Percentiles rank a stretch among this genome's conserved stretches.
phyloP scores from a whole-genome alignment of 2,888 invertebrate genomes.

The Troglohyphantes excavatus region DNA sequence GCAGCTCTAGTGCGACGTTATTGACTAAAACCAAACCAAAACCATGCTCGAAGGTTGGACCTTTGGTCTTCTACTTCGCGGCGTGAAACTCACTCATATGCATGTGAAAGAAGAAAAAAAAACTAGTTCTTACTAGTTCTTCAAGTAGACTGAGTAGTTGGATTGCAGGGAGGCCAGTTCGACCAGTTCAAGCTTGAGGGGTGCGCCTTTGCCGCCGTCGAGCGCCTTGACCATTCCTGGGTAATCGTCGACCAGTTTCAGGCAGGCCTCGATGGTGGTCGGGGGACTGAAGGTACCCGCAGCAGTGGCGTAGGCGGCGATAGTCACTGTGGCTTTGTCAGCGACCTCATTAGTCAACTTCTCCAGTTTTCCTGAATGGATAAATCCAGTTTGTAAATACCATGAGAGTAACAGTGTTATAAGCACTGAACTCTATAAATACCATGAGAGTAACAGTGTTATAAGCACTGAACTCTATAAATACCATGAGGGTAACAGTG shows the following conservation, averaged over 20 bases:
- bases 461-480: too few species aligned
- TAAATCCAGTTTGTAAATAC: too few species aligned
- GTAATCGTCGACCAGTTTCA: slow-evolving; percentile 40
- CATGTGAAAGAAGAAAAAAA: too few species aligned
- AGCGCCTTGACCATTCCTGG: slow-evolving; percentile 25
- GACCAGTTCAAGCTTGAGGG: slow-evolving; percentile 42
- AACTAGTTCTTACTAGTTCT: slow-evolving; percentile 49
- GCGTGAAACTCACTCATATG: too few species aligned
- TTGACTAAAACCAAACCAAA: too few species aligned
- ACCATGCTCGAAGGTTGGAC: too few species aligned
- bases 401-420: too few species aligned
- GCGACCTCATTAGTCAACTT: slow-evolving; percentile 23
- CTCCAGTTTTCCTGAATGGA: slow-evolving; percentile 59
- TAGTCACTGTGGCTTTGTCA: background rate
- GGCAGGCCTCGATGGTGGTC: background rate
- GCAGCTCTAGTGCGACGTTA: too few species aligned
- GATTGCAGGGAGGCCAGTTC: slow-evolving; percentile 1
- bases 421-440: too few species aligned
- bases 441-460: too few species aligned
- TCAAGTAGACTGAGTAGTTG: slow-evolving; percentile 8
- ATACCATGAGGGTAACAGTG: too few species aligned
- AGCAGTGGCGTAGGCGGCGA: slow-evolving; percentile 18
- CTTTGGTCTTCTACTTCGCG: too few species aligned
- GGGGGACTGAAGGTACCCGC: slow-evolving; percentile 7
- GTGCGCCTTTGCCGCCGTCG: slow-evolving; percentile 44